Evolutionary conservation across 2,797 vertebrate species (phyloP).

Genomic region (Acridotheres tristis): DNA sequence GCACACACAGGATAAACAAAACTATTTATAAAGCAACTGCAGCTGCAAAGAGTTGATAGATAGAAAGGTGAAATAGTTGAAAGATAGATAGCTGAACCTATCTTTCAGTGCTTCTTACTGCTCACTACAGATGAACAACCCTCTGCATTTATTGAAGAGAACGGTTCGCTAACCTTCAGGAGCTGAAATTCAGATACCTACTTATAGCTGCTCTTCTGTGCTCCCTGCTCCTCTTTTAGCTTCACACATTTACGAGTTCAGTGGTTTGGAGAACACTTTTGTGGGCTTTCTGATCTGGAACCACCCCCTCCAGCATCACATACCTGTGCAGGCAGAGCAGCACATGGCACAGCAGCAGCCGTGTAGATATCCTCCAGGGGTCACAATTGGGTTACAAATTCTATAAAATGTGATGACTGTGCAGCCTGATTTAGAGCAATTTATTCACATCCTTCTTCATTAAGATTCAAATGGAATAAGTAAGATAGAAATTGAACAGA

Average conservation of each 20-base stretch:
- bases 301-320: not conserved
- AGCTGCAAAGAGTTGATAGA: not conserved
- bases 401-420: conserved; percentile 35
- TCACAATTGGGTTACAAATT: conserved; percentile 79
- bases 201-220: not conserved
- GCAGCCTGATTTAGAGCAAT: conserved; percentile 65
- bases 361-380: conserved; percentile 77
- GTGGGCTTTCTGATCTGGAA: not conserved
- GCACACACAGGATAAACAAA: not conserved
- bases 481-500: conserved; percentile 76
- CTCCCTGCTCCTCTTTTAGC: not conserved
- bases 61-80: not conserved
- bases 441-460: conserved; percentile 77
- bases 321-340: not conserved
- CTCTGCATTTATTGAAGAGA: not conserved
- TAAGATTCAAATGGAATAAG: conserved; percentile 79
- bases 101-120: not conserved
- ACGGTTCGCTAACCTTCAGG: not conserved
- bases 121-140: not conserved
- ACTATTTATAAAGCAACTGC: not conserved
- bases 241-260: not conserved
- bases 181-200: not conserved
- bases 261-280: not conserved
- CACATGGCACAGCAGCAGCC: conserved; percentile 6
- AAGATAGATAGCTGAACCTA: not conserved